Conservation (phyloP, 2,797 vertebrate species). For the Morelia viridis region DNA sequence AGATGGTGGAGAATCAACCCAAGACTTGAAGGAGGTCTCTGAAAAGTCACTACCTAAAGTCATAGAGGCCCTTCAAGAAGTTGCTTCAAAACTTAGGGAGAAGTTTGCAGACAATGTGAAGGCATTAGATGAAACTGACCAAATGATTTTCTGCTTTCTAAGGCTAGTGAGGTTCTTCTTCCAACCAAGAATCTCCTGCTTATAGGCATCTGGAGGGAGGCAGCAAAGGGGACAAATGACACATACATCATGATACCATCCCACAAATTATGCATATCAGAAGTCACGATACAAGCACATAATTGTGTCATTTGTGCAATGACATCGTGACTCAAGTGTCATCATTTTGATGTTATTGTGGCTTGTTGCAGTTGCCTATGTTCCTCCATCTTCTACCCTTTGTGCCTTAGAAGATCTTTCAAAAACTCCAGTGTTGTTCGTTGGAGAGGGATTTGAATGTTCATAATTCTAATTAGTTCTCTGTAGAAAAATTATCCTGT, state of each 20-base stretch:
- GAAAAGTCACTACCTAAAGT: not conserved
- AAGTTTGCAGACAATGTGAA: not conserved
- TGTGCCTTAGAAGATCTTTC: not conserved
- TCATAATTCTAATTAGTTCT: slow-evolving; percentile 8
- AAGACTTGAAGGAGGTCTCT: not conserved
- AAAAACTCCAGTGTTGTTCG: not conserved
- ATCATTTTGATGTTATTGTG: not conserved
- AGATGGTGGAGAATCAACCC: not conserved
- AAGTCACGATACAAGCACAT: not conserved
- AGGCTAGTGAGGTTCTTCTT: not conserved
- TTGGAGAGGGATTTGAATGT: slow-evolving; percentile 10
- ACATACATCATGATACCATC: not conserved
- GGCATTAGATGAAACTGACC: not conserved
- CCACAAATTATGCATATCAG: not conserved
- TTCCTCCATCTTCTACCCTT: not conserved
- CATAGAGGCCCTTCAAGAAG: not conserved
- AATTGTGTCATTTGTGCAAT: not conserved
- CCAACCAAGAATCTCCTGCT: not conserved
- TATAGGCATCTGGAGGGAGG: not conserved
- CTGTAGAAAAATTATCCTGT: not conserved
- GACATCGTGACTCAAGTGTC: not conserved
- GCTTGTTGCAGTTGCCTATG: not conserved
- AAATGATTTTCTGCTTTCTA: not conserved
- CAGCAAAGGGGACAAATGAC: not conserved
- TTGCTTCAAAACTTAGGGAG: not conserved